Conservation (phyloP, 2,888 invertebrate species). For the Busseola fusca region DNA sequence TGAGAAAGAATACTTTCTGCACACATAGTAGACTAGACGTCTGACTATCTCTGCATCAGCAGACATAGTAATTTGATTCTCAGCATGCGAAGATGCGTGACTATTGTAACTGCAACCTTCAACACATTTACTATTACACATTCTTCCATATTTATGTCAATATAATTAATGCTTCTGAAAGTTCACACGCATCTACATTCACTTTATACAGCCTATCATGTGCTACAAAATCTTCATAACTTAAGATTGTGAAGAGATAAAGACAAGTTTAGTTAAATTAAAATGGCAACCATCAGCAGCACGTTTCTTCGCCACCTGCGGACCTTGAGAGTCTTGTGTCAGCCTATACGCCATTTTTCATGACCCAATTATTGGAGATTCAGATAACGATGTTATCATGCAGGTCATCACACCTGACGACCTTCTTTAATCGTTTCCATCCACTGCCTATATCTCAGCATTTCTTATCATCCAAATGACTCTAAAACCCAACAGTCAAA, state of each 20-base stretch:
- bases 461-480: constrained; percentile 4
- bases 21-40: constrained; percentile 48
- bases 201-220: not conserved
- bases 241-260: not conserved
- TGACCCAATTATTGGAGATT: not conserved
- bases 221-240: not conserved
- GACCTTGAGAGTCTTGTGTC: not conserved
- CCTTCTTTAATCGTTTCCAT: not conserved
- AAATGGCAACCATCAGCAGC: too few species aligned
- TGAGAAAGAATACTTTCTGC: constrained; percentile 51
- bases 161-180: constrained; percentile 17
- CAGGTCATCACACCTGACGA: not conserved
- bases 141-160: constrained; percentile 24
- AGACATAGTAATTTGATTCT: constrained; percentile 53
- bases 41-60: constrained; percentile 44
- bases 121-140: constrained; percentile 32
- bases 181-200: constrained; percentile 3
- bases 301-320: too few species aligned
- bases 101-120: constrained; percentile 27
- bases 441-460: not conserved
- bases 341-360: not conserved
- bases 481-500: constrained; percentile 46
- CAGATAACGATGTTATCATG: not conserved
- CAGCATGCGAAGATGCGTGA: constrained; percentile 55
- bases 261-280: not conserved